Evolutionary conservation across 2,113 vertebrate genomes (phyloP).

Genomic region (Hemibagrus wyckioides): DNA sequence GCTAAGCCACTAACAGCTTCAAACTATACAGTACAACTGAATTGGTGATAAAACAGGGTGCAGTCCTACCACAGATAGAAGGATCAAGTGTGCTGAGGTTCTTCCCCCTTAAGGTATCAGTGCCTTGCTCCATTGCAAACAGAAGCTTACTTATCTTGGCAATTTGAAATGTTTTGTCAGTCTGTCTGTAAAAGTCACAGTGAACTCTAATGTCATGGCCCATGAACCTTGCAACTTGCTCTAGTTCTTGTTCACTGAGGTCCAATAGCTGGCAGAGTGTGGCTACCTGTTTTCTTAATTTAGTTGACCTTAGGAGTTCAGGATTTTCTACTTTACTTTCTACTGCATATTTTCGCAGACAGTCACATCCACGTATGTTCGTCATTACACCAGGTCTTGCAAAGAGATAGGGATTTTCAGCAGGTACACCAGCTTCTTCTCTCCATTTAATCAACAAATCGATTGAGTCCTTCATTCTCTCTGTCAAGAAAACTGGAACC

Average conservation of each 20-base stretch:
- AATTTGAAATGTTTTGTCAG: conserved; percentile 33
- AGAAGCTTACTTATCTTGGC: too few relatives aligned
- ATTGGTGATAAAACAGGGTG: neutral
- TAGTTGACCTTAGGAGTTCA: too few relatives aligned
- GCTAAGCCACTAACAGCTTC: neutral
- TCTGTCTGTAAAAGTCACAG: conserved; percentile 20
- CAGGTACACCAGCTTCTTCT: neutral
- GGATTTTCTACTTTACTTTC: too few relatives aligned
- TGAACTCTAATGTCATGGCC: too few relatives aligned
- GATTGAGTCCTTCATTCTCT: neutral
- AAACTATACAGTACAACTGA: neutral
- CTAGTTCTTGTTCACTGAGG: neutral
- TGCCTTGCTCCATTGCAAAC: too few relatives aligned
- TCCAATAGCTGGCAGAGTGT: too few relatives aligned
- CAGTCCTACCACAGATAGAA: neutral
- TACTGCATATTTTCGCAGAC: too few relatives aligned
- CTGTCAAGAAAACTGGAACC: neutral
- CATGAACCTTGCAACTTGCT: neutral
- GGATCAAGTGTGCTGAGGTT: too few relatives aligned
- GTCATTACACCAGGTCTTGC: neutral
- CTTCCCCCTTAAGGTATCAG: too few relatives aligned
- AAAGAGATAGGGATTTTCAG: neutral
- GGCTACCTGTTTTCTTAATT: too few relatives aligned
- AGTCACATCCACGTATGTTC: neutral
- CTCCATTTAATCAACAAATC: neutral